A percentile compares a stretch with the other conserved stretches of the same genome.
Evolutionary conservation across 2,797 vertebrate genomes (phyloP).

Genomic region (Setipinna tenuifilis): DNA sequence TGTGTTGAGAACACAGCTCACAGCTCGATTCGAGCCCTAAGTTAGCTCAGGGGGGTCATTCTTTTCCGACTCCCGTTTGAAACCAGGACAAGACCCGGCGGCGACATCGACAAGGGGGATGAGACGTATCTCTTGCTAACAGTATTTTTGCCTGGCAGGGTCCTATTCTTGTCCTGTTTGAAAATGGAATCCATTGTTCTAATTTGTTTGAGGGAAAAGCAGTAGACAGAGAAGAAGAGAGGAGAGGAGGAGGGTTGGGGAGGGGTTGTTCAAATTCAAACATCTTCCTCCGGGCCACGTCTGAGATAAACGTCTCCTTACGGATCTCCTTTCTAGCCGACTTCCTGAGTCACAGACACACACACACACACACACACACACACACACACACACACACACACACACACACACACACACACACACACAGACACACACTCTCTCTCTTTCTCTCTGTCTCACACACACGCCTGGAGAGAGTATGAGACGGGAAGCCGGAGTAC

Average conservation of each 20-base stretch:
- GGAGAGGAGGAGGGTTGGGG: slow-evolving; percentile 30
- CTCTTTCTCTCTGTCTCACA: no score
- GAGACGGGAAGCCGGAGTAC: neutral
- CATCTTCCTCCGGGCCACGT: slow-evolving; percentile 56
- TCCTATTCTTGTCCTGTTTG: slow-evolving; percentile 31
- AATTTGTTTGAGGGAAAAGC: slow-evolving; percentile 52
- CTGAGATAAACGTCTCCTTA: slow-evolving; percentile 61
- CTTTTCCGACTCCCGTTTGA: neutral
- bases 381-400: slow-evolving; percentile 39
- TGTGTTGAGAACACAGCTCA: neutral
- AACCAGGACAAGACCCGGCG: neutral
- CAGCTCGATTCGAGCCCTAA: neutral
- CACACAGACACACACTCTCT: no score
- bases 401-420: no score
- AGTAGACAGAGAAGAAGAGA: neutral
- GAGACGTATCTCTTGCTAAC: slow-evolving; percentile 43
- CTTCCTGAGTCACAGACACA: slow-evolving; percentile 56
- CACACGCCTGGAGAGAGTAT: neutral
- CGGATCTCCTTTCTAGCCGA: slow-evolving; percentile 62
- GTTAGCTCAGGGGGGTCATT: neutral
- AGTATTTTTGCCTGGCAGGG: slow-evolving; percentile 53
- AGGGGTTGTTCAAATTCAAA: slow-evolving; percentile 47
- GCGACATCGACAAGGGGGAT: slow-evolving; percentile 42
- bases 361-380: slow-evolving; percentile 48
- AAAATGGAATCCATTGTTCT: slow-evolving; percentile 55